These are phyloP conservation scores for Yponomeuta cagnagella DNA, from an alignment of 2,888 invertebrate genomes.

Conservation along the genomic window DNA sequence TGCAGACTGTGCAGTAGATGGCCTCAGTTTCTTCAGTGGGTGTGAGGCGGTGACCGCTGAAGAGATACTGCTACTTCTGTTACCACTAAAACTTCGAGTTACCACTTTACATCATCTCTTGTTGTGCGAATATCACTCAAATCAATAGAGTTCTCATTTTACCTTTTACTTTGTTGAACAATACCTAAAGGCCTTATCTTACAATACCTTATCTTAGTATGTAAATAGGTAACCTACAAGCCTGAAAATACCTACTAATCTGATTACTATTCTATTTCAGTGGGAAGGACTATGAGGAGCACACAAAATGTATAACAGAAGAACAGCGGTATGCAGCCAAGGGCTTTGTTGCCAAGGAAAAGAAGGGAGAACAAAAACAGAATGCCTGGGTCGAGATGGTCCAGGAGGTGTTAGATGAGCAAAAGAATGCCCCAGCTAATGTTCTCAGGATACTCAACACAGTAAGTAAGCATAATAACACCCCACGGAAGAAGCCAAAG, in stretches of 20 bases:
- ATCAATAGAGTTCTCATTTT: too few relatives aligned
- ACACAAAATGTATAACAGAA: conserved; percentile 91
- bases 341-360: conserved; percentile 83
- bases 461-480: conserved; percentile 84
- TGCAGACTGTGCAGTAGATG: not conserved
- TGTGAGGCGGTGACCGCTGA: not conserved
- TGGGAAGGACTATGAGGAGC: conserved; percentile 83
- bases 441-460: conserved; percentile 79
- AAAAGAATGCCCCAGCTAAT: conserved; percentile 69
- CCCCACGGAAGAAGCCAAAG: conserved; percentile 90
- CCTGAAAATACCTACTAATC: too few relatives aligned
- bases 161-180: too few relatives aligned
- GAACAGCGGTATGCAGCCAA: conserved; percentile 92
- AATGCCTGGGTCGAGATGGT: conserved; percentile 87
- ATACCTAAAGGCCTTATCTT: too few relatives aligned
- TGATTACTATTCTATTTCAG: conserved; percentile 55
- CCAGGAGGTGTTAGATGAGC: conserved; percentile 77
- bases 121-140: too few relatives aligned
- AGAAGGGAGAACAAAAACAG: conserved; percentile 92
- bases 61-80: not conserved
- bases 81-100: too few relatives aligned
- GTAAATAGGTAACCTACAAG: too few relatives aligned
- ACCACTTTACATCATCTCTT: too few relatives aligned
- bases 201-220: too few relatives aligned
- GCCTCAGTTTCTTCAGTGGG: not conserved